phyloP scores from a whole-genome alignment of 2,888 invertebrate species.

The Chloromyia formosa region DNA sequence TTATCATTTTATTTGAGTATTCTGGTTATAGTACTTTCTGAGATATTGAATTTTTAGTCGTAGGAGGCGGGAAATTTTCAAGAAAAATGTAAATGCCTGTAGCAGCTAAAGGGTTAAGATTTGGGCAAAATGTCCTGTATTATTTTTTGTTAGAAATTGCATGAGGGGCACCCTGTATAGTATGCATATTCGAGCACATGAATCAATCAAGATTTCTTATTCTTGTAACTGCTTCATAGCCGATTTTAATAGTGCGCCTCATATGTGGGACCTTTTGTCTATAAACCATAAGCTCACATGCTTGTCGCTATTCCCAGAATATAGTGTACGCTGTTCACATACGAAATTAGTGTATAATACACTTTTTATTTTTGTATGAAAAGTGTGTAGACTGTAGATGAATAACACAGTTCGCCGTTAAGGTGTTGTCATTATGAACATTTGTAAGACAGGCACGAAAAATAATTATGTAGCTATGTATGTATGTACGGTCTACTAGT shows the following conservation, averaged over 20 bases:
- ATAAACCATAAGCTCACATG: conserved; percentile 43
- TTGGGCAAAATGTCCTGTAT: too few relatives aligned
- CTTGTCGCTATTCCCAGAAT: conserved; percentile 37
- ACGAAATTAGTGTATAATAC: conserved; percentile 20
- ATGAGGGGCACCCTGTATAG: too few relatives aligned
- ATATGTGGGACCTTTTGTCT: conserved; percentile 42
- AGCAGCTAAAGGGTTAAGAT: too few relatives aligned
- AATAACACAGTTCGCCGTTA: neutral
- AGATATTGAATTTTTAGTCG: too few relatives aligned
- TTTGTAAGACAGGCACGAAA: conserved; percentile 20
- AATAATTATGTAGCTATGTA: conserved; percentile 7
- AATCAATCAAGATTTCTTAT: neutral
- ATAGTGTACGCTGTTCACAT: conserved; percentile 34
- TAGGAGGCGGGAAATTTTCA: too few relatives aligned
- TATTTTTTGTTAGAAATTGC: too few relatives aligned
- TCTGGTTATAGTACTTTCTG: too few relatives aligned
- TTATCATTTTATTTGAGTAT: too few relatives aligned
- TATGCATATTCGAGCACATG: neutral
- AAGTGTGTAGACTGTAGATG: neutral
- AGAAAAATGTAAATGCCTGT: too few relatives aligned
- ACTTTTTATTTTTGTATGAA: conserved; percentile 16
- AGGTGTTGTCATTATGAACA: conserved; percentile 24
- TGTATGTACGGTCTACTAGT: conserved; percentile 13
- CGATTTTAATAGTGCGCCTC: neutral
- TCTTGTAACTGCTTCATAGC: neutral